Percentiles rank a stretch among this genome's conserved stretches.
These are phyloP conservation scores for Coremacera marginata DNA, from an alignment of 2,888 invertebrate species.

Conservation along the genomic window DNA sequence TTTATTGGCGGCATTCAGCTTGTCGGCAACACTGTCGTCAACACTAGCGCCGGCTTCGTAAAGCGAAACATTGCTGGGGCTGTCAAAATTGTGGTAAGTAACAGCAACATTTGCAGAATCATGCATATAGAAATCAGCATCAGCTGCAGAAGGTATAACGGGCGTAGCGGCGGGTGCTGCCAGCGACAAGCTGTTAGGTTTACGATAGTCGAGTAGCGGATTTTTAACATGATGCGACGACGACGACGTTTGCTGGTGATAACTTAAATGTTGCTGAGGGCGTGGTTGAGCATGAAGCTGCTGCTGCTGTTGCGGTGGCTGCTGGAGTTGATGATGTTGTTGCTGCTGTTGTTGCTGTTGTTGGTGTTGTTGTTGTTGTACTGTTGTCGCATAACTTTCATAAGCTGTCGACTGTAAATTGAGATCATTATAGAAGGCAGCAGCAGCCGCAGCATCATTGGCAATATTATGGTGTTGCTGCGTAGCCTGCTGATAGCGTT, in stretches of 20 bases:
- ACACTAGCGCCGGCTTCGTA: conserved; percentile 3
- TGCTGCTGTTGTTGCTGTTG: conserved; percentile 41
- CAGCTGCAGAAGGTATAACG: background rate
- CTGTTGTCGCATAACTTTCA: conserved; percentile 51
- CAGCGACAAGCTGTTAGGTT: conserved; percentile 45
- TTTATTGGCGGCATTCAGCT: conserved; percentile 49
- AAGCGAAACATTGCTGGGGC: background rate
- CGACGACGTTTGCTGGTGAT: conserved; percentile 4
- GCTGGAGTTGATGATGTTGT: conserved; percentile 32
- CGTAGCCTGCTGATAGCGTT: conserved; percentile 23
- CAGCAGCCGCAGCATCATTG: conserved; percentile 10
- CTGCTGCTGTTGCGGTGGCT: conserved; percentile 8
- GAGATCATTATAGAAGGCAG: conserved; percentile 59
- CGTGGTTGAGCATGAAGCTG: background rate
- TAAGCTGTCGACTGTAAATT: conserved; percentile 49
- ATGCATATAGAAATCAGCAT: conserved; percentile 10
- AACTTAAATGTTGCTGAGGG: conserved; percentile 38
- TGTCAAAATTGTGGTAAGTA: conserved; percentile 23
- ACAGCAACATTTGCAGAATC: conserved; percentile 16
- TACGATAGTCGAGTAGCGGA: conserved; percentile 57
- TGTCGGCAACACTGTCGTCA: background rate
- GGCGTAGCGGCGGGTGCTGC: background rate
- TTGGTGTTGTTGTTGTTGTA: conserved; percentile 29
- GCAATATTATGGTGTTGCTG: conserved; percentile 32
- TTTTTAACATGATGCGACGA: conserved; percentile 37